Base-by-base conservation (phyloP, 2,113 vertebrate genomes). In the Coturnix japonica region DNA sequence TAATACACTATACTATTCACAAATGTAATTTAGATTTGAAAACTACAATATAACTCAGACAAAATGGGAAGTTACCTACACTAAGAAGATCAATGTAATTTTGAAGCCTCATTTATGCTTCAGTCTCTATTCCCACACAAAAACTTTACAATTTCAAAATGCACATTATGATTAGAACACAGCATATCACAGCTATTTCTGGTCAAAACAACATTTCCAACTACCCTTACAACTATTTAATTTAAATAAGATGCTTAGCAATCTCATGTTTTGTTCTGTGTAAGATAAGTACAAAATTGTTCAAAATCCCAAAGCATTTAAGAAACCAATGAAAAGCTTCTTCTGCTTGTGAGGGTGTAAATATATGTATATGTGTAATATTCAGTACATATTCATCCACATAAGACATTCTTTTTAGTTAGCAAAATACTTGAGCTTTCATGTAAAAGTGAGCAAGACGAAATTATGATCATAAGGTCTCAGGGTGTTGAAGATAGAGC, bases 21-120 rank as follows among this genome's bases (percentile, higher is more conserved):
- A 94, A 96, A 95, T 54, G 76, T 37, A 95, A 57, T 91, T 75
- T 88, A 81, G 89, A 91, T 96, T 93, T 92, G 25, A 91, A 44
- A 66, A 57, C 65, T 78, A 26, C 11, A 16, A 22, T 49, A 12
- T 56, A 84, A 60, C 84, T 81, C 64, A 82, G 88, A 85, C n/a
- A 72, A 35, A 80, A 7, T 60, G 37, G 20, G 22, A 89, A 92
- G 91, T 77, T 78, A 82, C 49, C 60, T 84, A 73, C 65, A 81
- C 43, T 79, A 79, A 73, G 19, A 22, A 76, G 84, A 91, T 30
- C 21, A 66, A 12, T 59, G 26, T 31, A 73, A 66, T 90, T 94
- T 84, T 83, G 35, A 25, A 82, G 10, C 39, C 70, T 89, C 44
- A 20, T 64, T 94, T 96, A 89, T 87, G 65, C 67, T 87, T 87